Evolutionary conservation across 2,113 vertebrate genomes (phyloP).

Genomic region (Empidonax alnorum): DNA sequence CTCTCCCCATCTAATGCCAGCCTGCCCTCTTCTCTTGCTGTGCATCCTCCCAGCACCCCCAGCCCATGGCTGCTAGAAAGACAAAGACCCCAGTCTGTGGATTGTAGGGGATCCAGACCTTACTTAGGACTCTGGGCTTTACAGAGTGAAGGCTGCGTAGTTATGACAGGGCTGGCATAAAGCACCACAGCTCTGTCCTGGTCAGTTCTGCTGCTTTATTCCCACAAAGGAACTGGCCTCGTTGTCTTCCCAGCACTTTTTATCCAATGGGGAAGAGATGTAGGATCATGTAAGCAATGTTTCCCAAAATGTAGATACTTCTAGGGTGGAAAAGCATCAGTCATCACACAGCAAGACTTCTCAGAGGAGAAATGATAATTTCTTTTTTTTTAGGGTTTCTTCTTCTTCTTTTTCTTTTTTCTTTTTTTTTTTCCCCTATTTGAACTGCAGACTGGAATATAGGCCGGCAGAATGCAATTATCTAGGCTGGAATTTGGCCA

Average conservation of each 20-base stretch:
- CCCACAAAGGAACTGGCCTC: background rate
- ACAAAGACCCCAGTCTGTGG: background rate
- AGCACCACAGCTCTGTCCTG: background rate
- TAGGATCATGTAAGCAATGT: background rate
- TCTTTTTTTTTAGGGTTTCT: accelerated
- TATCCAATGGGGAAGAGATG: background rate
- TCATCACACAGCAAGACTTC: conserved; percentile 9
- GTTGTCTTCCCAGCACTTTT: background rate
- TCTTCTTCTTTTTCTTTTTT: background rate
- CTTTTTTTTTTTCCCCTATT: background rate
- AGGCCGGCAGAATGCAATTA: conserved; percentile 71
- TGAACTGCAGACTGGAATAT: conserved; percentile 53
- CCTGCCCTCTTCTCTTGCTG: accelerated
- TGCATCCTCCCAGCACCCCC: background rate
- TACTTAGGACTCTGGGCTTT: background rate
- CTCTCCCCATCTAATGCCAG: conserved; percentile 19
- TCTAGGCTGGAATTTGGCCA: conserved; percentile 69
- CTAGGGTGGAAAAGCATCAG: background rate
- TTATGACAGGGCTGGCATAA: background rate
- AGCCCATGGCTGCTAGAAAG: background rate
- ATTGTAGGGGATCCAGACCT: background rate
- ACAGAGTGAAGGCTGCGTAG: background rate
- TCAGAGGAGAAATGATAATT: background rate
- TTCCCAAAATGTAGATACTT: background rate
- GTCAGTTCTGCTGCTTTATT: background rate